These are phyloP conservation scores for Xestia c-nigrum DNA, from an alignment of 2,888 invertebrate species.

Conservation along the genomic window DNA sequence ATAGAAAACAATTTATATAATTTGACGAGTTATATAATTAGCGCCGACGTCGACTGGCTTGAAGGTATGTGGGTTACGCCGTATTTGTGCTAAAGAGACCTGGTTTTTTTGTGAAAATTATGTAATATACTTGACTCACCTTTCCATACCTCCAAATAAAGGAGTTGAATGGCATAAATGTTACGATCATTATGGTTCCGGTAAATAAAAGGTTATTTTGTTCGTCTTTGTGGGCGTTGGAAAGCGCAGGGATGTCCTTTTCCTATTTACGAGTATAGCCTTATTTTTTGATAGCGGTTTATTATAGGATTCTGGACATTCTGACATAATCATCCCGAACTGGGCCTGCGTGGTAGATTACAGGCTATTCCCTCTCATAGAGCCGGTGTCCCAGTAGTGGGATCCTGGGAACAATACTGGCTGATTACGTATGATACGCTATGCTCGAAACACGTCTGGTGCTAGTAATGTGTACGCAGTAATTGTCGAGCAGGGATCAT, in stretches of 20 bases:
- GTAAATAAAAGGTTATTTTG: conserved; percentile 5
- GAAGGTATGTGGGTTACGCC: conserved; percentile 53
- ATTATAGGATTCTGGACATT: not conserved
- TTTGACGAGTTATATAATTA: conserved; percentile 47
- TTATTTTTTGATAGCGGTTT: not conserved
- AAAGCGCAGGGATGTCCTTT: not conserved
- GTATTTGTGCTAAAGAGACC: conserved; percentile 37
- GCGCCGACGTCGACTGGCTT: conserved; percentile 10
- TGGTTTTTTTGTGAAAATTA: conserved; percentile 38
- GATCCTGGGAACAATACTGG: not conserved
- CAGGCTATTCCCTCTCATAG: not conserved
- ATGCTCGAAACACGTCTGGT: not conserved
- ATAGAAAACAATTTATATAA: conserved; percentile 60
- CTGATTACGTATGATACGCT: not conserved
- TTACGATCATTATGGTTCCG: conserved; percentile 15
- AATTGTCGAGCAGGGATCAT: conserved; percentile 4
- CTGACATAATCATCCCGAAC: not conserved
- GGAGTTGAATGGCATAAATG: conserved; percentile 35
- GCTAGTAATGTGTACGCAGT: conserved; percentile 10
- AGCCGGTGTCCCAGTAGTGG: not conserved
- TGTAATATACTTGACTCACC: conserved; percentile 39
- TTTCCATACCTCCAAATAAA: conserved; percentile 17
- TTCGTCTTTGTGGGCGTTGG: not conserved
- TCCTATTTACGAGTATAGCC: not conserved
- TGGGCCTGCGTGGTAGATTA: not conserved